These are phyloP conservation scores for Paedocypris micromegethes DNA, from an alignment of 2,797 vertebrate species.

Conservation along the genomic window DNA sequence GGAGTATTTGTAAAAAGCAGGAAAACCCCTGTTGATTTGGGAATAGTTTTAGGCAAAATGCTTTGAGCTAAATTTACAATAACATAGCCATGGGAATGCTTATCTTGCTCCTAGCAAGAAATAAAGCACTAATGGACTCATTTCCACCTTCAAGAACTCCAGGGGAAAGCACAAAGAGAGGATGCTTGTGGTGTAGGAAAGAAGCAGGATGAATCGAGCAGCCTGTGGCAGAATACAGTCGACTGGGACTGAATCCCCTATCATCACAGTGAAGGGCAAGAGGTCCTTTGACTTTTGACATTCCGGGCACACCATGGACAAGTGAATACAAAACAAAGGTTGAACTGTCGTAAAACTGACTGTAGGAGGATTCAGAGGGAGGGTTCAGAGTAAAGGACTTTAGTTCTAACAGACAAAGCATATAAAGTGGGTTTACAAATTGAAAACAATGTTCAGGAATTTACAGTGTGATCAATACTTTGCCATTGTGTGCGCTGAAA, in stretches of 20 bases:
- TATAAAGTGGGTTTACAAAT: slow-evolving; percentile 64
- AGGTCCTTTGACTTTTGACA: slow-evolving; percentile 53
- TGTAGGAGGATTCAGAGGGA: slow-evolving; percentile 46
- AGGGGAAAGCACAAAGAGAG: slow-evolving; percentile 38
- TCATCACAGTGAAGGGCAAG: slow-evolving; percentile 35
- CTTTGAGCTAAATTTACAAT: slow-evolving; percentile 37
- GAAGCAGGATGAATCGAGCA: slow-evolving; percentile 29
- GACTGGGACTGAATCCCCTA: slow-evolving; percentile 36
- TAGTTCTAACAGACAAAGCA: slow-evolving; percentile 58
- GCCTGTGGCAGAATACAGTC: slow-evolving; percentile 45
- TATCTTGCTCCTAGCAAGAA: slow-evolving; percentile 38
- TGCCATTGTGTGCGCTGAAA: slow-evolving; percentile 44
- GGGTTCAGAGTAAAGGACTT: slow-evolving; percentile 51
- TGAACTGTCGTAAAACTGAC: slow-evolving; percentile 53
- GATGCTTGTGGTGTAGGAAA: slow-evolving; percentile 22
- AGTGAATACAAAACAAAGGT: slow-evolving; percentile 51
- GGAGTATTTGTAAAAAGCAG: background rate
- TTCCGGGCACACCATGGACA: slow-evolving; percentile 46
- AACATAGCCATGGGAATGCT: slow-evolving; percentile 33
- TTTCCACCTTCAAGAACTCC: slow-evolving; percentile 48
- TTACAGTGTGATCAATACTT: slow-evolving; percentile 62
- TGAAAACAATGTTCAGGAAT: slow-evolving; percentile 70
- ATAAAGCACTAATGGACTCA: slow-evolving; percentile 51
- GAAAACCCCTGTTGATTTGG: slow-evolving; percentile 20
- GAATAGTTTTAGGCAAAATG: slow-evolving; percentile 20